Conservation (phyloP, 2,888 invertebrate species). For the Hyposoter didymator region DNA sequence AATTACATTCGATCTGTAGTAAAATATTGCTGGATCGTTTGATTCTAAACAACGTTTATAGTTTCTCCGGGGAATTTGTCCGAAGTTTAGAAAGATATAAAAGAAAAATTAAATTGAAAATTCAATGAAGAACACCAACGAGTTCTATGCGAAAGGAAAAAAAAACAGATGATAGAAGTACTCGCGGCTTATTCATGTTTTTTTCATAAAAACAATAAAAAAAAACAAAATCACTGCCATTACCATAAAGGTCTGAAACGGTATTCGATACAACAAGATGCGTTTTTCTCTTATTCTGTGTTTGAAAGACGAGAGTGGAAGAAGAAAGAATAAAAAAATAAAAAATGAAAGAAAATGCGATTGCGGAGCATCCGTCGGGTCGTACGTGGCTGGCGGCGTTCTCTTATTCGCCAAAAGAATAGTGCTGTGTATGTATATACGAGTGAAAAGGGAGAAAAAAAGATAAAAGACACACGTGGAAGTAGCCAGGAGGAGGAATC, state of each 20-base stretch:
- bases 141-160: neutral
- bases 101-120: neutral
- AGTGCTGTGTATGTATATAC: slow-evolving; percentile 44
- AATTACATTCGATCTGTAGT: too few species aligned
- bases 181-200: neutral
- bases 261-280: slow-evolving; percentile 38
- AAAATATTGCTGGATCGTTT: too few species aligned
- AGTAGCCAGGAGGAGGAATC: slow-evolving; percentile 56
- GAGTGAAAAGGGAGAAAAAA: slow-evolving; percentile 1
- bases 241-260: slow-evolving; percentile 37
- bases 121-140: neutral
- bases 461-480: slow-evolving; percentile 55
- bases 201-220: neutral
- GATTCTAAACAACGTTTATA: too few species aligned
- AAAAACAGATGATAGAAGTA: neutral
- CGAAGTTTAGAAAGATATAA: neutral
- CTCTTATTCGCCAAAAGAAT: slow-evolving; percentile 59
- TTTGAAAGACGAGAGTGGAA: slow-evolving; percentile 4
- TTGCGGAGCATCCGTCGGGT: slow-evolving; percentile 60
- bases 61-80: neutral
- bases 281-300: neutral
- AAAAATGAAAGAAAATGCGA: slow-evolving; percentile 48
- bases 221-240: slow-evolving; percentile 3
- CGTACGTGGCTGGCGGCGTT: slow-evolving; percentile 61
- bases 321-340: slow-evolving; percentile 26